phyloP scores from a whole-genome alignment of 1,140 invertebrate genomes.

The Coboldia fuscipes region DNA sequence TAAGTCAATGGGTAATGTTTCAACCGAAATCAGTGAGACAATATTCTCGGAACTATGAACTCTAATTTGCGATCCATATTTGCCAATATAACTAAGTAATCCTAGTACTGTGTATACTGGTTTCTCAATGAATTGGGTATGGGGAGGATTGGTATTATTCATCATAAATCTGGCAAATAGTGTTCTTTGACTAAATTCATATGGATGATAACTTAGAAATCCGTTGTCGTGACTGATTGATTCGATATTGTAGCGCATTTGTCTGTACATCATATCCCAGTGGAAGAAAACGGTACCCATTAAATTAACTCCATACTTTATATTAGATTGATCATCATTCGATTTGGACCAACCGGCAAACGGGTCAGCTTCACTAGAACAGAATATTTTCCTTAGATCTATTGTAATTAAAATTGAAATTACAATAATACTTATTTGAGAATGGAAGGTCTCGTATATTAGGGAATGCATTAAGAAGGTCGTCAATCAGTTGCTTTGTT shows the following conservation, averaged over 20 bases:
- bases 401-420: constrained; percentile 2
- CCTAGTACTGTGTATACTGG: constrained; percentile 24
- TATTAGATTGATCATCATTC: constrained; percentile 21
- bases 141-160: constrained; percentile 21
- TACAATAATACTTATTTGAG: constrained; percentile 19
- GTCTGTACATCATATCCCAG: constrained; percentile 15
- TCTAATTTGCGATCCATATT: constrained; percentile 10
- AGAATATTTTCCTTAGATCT: too few species aligned
- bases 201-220: constrained; percentile 25
- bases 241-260: constrained; percentile 11
- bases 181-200: constrained; percentile 24
- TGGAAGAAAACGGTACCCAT: constrained; percentile 19
- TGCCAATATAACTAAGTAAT: constrained; percentile 22
- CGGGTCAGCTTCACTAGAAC: constrained; percentile 24
- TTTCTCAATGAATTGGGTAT: constrained; percentile 26
- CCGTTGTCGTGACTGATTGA: constrained; percentile 27
- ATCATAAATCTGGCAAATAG: constrained; percentile 26
- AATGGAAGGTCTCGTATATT: constrained; percentile 16
- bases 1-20: not conserved
- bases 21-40: not conserved
- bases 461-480: constrained; percentile 17
- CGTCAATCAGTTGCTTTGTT: constrained; percentile 14
- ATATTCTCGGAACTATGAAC: constrained; percentile 5
- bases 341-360: constrained; percentile 23
- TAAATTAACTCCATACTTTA: constrained; percentile 22